These are phyloP conservation scores for Vidua macroura DNA, from an alignment of 2,113 vertebrate genomes.

Conservation along the genomic window DNA sequence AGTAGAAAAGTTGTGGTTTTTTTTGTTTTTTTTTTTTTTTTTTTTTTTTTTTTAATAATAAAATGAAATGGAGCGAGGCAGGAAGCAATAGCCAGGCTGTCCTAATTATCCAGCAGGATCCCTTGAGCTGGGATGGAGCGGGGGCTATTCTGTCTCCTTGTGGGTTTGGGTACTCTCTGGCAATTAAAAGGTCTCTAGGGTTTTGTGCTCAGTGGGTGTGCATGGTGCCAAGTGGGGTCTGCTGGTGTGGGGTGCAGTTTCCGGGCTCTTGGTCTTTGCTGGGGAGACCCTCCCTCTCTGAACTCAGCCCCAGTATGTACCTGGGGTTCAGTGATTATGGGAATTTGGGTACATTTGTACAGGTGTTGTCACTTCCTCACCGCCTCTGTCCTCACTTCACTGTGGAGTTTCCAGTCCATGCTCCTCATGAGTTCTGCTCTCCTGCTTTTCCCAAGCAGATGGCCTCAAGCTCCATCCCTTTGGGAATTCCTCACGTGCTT, in stretches of 20 bases:
- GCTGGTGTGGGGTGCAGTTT: neutral
- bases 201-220: rapidly evolving
- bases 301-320: neutral
- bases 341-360: neutral
- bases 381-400: rapidly evolving
- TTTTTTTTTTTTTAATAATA: neutral
- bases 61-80: neutral
- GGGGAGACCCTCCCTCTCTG: neutral
- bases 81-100: neutral
- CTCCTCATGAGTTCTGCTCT: neutral
- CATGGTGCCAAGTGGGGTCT: neutral
- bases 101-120: neutral
- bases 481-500: neutral
- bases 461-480: neutral
- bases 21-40: too few species aligned
- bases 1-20: neutral
- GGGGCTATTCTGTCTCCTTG: rapidly evolving
- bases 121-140: neutral
- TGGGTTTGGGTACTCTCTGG: neutral
- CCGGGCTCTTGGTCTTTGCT: neutral
- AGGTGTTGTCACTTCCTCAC: neutral
- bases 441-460: neutral
- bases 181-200: neutral
- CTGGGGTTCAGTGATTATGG: rapidly evolving
- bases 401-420: neutral